Base-by-base conservation (phyloP, 2,888 invertebrate genomes). In the Acanthococcus lagerstroemiae region DNA sequence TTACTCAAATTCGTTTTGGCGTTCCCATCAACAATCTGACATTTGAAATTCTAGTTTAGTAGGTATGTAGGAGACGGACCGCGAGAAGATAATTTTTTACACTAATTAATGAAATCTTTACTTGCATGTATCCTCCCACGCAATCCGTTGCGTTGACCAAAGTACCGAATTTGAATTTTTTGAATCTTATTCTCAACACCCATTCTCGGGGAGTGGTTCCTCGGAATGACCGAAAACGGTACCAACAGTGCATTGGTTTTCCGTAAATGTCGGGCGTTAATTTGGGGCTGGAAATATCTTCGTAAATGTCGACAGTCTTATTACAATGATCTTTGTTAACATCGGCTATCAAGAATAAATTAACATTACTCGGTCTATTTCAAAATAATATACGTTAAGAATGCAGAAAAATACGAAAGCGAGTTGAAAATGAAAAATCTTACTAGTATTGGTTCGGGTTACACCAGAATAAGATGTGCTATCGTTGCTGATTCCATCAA, bases 261-360 rank as follows among this genome's bases (percentile, higher is more conserved):
- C 91, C 91, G 73, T 86, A 84, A 76, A 88, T 92, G 71, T 86
- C 85, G 44, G 84, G 79, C 46, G 86, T 90, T 76, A 93, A 86
- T 71, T 89, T 87, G 26, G 93, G 93, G 70, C 89, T 90, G 21
- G 89, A 86, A 55, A 94, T 90, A 74, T 92, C 91, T 75, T 93
- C 92, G 78, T 92, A 92, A 70, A 93, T 90, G 74, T 92, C 92
- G 71, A 93, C 92, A 12, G 93, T 93, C 78, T 92, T 92, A 79
- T 93, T 93, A 79, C 93, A 94, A 75, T 91, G 90, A 78, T 90
- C 91, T 72, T 67, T 66, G 9, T n/a, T 27, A 22, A 19, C 12
- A 54, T 63, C 63, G n/a, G 30, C 63, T 63, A 19, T 6, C 15
- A 48, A 17, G 9, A 46, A 46, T 48, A 17, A 12, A 60, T 25